Evolutionary conservation across 1,140 invertebrate species (phyloP).

Genomic region (Trialeurodes vaporariorum): DNA sequence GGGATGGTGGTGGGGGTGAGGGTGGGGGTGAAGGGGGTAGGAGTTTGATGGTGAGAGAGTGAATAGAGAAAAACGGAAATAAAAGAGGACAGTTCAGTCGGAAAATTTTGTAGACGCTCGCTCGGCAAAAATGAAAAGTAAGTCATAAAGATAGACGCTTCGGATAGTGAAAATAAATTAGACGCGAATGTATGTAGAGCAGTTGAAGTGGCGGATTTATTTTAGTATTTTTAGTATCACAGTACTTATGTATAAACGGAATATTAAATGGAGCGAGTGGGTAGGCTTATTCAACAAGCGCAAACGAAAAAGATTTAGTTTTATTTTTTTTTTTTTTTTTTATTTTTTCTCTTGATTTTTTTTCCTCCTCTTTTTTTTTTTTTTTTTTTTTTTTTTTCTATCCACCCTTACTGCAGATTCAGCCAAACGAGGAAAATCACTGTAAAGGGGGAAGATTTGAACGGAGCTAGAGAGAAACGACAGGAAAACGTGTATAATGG

Average conservation of each 20-base stretch:
- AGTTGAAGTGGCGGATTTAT: not conserved
- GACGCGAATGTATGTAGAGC: not conserved
- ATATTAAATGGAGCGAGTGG: not conserved
- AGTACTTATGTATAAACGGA: not conserved
- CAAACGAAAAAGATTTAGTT: not conserved
- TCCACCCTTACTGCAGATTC: not conserved
- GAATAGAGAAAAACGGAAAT: not conserved
- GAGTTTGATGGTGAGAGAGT: too few relatives aligned
- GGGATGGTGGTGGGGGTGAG: not conserved
- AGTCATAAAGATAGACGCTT: not conserved
- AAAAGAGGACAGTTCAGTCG: not conserved
- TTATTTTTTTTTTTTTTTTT: not conserved
- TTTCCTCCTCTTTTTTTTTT: not conserved
- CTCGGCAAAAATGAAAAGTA: not conserved
- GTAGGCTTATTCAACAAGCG: not conserved
- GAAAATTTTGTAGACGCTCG: not conserved
- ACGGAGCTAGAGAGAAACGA: not conserved
- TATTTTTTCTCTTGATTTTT: not conserved
- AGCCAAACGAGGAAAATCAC: not conserved
- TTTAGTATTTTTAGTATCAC: slow-evolving; percentile 1
- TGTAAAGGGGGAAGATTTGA: not conserved
- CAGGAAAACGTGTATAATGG: not conserved
- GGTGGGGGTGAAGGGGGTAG: not conserved
- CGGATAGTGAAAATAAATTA: not conserved
- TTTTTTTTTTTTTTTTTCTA: not conserved